These are phyloP conservation scores for Harpagifer antarcticus DNA, from an alignment of 2,797 vertebrate species.

Conservation along the genomic window DNA sequence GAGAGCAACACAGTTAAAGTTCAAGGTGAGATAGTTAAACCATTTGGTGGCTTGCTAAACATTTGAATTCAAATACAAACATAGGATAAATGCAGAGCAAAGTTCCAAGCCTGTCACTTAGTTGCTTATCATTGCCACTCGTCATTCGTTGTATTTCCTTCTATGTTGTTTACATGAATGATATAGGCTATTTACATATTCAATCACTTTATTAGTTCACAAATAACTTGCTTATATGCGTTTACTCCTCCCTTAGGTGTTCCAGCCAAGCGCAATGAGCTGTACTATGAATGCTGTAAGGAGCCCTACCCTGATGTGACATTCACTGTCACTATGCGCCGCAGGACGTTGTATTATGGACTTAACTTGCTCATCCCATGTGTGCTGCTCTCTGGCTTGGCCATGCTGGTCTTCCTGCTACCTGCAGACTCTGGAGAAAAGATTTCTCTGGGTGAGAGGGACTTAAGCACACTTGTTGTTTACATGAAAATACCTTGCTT, in stretches of 20 bases:
- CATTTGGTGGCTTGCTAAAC: background rate
- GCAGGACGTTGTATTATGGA: constrained; percentile 92
- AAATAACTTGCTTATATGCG: constrained; percentile 11
- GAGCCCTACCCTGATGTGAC: constrained; percentile 95
- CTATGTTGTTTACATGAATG: background rate
- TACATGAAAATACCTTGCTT: background rate
- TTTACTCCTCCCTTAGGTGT: constrained; percentile 81
- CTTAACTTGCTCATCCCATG: constrained; percentile 94
- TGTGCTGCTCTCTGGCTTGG: constrained; percentile 92
- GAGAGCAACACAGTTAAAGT: constrained; percentile 26
- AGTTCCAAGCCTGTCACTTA: background rate
- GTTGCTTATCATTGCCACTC: constrained; percentile 4
- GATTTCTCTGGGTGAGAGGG: constrained; percentile 89
- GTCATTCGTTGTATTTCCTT: background rate
- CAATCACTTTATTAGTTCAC: background rate
- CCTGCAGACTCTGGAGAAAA: constrained; percentile 96
- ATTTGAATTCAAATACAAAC: constrained; percentile 5
- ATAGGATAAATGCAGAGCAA: constrained; percentile 15
- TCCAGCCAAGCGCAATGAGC: constrained; percentile 92
- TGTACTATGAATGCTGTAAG: constrained; percentile 94
- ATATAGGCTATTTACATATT: background rate
- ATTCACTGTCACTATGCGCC: constrained; percentile 93
- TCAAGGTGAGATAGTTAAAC: constrained; percentile 29
- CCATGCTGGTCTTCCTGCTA: constrained; percentile 91
- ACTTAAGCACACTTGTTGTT: background rate